phyloP scores from a whole-genome alignment of 2,888 invertebrate species.

The Choristoneura rosaceana region DNA sequence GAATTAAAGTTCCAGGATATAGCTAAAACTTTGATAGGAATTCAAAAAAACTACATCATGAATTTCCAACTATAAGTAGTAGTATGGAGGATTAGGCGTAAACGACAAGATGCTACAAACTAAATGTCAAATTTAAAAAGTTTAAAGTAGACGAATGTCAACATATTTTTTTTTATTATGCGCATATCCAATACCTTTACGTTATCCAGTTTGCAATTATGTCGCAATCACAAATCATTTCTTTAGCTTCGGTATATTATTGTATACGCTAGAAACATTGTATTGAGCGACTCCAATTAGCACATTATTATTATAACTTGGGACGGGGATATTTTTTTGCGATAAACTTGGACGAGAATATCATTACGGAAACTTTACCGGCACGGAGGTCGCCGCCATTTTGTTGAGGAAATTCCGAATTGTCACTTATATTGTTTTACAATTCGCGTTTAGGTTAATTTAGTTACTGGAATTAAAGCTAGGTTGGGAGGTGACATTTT shows the following conservation, averaged over 20 bases:
- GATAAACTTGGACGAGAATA: conserved; percentile 25
- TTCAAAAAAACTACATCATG: too few species aligned
- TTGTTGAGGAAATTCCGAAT: conserved; percentile 25
- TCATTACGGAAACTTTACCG: conserved; percentile 33
- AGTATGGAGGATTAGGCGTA: too few species aligned
- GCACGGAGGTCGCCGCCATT: conserved; percentile 21
- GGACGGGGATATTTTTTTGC: conserved; percentile 11
- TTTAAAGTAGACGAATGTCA: too few species aligned
- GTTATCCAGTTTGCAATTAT: too few species aligned
- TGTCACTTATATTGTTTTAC: conserved; percentile 35
- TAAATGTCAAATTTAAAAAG: too few species aligned
- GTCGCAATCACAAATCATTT: not conserved
- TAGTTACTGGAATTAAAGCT: not conserved
- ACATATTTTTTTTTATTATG: too few species aligned
- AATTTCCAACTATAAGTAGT: too few species aligned
- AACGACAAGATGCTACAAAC: too few species aligned
- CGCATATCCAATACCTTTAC: too few species aligned
- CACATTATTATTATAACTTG: conserved; percentile 29
- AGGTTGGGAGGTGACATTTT: too few species aligned
- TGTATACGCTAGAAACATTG: conserved; percentile 2
- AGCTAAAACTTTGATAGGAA: too few species aligned
- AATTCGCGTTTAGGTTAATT: conserved; percentile 13
- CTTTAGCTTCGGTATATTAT: not conserved
- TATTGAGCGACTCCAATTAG: conserved; percentile 30
- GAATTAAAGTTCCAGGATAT: too few species aligned